Conservation (phyloP, 2,888 invertebrate genomes). For the Leptura quadrifasciata region DNA sequence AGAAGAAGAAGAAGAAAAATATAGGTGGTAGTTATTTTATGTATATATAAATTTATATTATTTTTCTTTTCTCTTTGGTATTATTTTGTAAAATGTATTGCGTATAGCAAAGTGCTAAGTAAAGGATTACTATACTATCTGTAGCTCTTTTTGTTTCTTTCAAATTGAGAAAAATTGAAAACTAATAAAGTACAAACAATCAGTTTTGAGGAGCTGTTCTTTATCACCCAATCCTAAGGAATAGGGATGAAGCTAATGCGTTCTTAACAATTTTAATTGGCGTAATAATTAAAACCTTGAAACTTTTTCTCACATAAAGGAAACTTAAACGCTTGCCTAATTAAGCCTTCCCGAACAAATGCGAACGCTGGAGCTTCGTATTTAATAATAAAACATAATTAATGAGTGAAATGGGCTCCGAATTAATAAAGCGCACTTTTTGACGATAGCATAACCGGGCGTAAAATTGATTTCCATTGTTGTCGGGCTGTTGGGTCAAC, state of each 20-base stretch:
- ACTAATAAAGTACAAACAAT: too few species aligned
- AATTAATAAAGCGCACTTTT: slow-evolving; percentile 22
- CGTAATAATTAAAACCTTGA: slow-evolving; percentile 1
- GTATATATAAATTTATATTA: too few species aligned
- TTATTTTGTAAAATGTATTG: too few species aligned
- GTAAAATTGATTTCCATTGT: slow-evolving; percentile 39
- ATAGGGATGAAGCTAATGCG: not conserved
- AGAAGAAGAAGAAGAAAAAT: too few species aligned
- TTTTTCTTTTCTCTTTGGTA: too few species aligned
- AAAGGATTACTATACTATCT: too few species aligned
- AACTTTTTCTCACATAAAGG: slow-evolving; percentile 5
- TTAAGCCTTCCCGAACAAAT: slow-evolving; percentile 11
- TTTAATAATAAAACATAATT: slow-evolving; percentile 38
- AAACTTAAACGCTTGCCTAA: not conserved
- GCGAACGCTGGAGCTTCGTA: not conserved
- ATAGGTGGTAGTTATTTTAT: too few species aligned
- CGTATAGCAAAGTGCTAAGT: too few species aligned
- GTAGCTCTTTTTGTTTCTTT: too few species aligned
- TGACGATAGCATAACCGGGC: slow-evolving; percentile 26
- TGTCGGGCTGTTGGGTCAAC: slow-evolving; percentile 20
- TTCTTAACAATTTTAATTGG: slow-evolving; percentile 3
- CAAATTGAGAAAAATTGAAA: too few species aligned
- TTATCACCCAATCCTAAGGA: too few species aligned
- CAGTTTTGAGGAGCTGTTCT: too few species aligned
- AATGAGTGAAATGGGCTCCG: slow-evolving; percentile 25